Base-by-base conservation (phyloP, 2,113 vertebrate genomes). In the Nothobranchius furzeri region DNA sequence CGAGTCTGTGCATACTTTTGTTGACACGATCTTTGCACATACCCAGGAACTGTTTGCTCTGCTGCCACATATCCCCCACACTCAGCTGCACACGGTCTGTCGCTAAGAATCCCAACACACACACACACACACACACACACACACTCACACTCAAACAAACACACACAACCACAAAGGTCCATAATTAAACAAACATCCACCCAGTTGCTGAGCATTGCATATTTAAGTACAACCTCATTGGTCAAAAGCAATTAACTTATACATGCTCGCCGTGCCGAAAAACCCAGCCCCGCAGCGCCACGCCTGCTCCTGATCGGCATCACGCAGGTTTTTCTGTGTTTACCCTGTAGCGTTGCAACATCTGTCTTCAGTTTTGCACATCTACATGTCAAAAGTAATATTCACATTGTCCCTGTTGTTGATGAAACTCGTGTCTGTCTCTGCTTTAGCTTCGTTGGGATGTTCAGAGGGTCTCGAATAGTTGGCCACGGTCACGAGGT, bases 111-210 rank as follows among this genome's bases (percentile, higher is more conserved):
- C 77, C 82, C 42, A 62, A 76, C 87, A 83, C 76, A 68, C 76
- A 72, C 78, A 66, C 79, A 72, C 78, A 76, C n/a, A n/a, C n/a
- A n/a, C n/a, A n/a, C n/a, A 68, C 76, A 72, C 87, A 83, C 76
- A 68, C 76, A 72, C 78, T 64, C 79, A 72, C 78, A 66, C 78
- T 82, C 84, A 83, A 80, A 70, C 87, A 87, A 83, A 88, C 74
- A 82, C 75, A 81, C 84, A 85, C 61, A 83, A 86, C 76, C 88
- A 81, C 87, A 83, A 30, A 81, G 74, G 67, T 70, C 85, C 85
- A 75, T 85, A 79, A 86, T 87, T 85, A 84, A 87, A 88, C 89
- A 90, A 87, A 89, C 86, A 85, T 82, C 74, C 56, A 78, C 60
- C 81, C 82, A 74, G 82, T 78, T 40, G 13, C 65, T 65, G 58